Evolutionary conservation across 2,797 vertebrate genomes (phyloP).

Genomic region (Hyperoplus lanceolatus): DNA sequence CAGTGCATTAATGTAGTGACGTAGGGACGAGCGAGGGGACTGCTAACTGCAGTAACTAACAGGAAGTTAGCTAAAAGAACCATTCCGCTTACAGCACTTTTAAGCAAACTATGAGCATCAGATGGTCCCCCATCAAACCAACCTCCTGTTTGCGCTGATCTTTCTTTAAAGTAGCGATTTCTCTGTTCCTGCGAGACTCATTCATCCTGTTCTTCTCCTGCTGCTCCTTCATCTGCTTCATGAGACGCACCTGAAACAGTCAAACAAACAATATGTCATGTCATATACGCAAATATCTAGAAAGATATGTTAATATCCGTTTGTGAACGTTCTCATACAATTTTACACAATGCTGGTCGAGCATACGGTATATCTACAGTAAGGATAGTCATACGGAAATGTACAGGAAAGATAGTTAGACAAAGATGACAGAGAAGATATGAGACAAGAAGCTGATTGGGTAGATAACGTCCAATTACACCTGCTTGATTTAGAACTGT

Average conservation of each 20-base stretch:
- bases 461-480: neutral
- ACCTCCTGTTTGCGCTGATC: conserved; percentile 97
- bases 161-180: conserved; percentile 96
- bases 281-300: neutral
- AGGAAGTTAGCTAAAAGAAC: no score
- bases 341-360: neutral
- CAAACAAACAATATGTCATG: neutral
- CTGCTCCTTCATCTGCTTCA: conserved; percentile 99
- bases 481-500: no score
- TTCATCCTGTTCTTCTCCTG: conserved; percentile 96
- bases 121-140: neutral
- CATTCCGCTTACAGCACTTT: neutral
- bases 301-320: neutral
- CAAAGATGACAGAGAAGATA: neutral
- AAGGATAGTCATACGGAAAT: neutral
- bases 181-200: conserved; percentile 93
- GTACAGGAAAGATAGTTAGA: neutral
- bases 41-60: no score
- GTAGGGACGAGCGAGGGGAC: no score
- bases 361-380: no score
- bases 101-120: neutral
- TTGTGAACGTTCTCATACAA: neutral
- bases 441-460: neutral
- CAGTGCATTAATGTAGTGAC: no score
- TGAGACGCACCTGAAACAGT: conserved; percentile 90